Conservation (phyloP, 2,888 invertebrate species). For the Seira ritae region DNA sequence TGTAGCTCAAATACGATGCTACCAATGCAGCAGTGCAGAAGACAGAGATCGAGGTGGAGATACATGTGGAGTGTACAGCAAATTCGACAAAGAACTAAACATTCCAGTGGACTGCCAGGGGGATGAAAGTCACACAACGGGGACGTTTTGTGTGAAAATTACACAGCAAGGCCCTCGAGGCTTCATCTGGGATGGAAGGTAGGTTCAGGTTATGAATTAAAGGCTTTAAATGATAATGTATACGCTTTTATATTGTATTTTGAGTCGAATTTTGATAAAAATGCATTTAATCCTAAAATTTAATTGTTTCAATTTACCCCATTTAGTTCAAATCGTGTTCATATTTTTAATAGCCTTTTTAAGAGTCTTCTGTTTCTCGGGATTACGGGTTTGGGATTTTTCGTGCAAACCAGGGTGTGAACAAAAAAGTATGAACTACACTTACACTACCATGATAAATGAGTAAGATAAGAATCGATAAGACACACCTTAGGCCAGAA, state of each 20-base stretch:
- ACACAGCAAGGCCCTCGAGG: conserved; percentile 95
- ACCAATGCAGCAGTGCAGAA: conserved; percentile 93
- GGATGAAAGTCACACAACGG: conserved; percentile 95
- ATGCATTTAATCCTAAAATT: too few species aligned
- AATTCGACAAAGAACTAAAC: conserved; percentile 89
- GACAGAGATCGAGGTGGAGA: conserved; percentile 85
- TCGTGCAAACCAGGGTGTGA: too few species aligned
- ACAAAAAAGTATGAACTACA: too few species aligned
- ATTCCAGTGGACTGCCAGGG: conserved; percentile 95
- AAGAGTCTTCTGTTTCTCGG: neutral
- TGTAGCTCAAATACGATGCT: conserved; percentile 86
- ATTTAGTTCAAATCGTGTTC: conserved; percentile 70
- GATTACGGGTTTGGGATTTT: neutral
- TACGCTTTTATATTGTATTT: too few species aligned
- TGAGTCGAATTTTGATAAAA: too few species aligned
- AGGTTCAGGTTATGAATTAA: too few species aligned
- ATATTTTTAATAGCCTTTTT: conserved; percentile 5
- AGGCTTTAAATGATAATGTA: too few species aligned
- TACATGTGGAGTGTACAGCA: conserved; percentile 92
- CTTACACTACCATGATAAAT: too few species aligned
- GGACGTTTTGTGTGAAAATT: conserved; percentile 96
- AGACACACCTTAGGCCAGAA: too few species aligned
- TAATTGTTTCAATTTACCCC: too few species aligned
- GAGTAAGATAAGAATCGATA: too few species aligned
- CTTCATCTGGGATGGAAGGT: conserved; percentile 83